Conservation (phyloP, 2,888 invertebrate species). For the Pyralis farinalis region DNA sequence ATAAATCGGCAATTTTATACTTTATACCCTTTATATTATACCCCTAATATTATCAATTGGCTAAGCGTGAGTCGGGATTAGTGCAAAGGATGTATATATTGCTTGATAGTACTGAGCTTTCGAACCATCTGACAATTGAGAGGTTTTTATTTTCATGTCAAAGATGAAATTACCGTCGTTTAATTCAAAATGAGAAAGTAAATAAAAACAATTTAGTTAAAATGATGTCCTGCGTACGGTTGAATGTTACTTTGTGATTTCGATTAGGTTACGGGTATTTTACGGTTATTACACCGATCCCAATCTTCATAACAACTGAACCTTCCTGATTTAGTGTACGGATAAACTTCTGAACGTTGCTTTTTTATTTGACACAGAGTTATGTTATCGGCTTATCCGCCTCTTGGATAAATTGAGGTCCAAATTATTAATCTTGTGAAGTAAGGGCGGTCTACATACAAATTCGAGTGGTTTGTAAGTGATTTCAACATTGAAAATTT, state of each 20-base stretch:
- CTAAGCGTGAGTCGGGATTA: too few species aligned
- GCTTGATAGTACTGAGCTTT: too few species aligned
- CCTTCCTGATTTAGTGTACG: conserved; percentile 36
- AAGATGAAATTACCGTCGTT: too few species aligned
- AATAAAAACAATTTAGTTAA: conserved; percentile 24
- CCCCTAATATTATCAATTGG: too few species aligned
- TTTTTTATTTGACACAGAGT: conserved; percentile 27
- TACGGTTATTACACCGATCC: conserved; percentile 43
- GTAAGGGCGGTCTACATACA: conserved; percentile 1
- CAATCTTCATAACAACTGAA: conserved; percentile 45
- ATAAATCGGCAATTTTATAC: too few species aligned
- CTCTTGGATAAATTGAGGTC: conserved; percentile 13
- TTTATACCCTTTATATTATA: too few species aligned
- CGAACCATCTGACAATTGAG: too few species aligned
- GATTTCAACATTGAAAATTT: too few species aligned
- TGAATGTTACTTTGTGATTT: conserved; percentile 29
- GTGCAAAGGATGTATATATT: too few species aligned
- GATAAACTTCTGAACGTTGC: conserved; percentile 26
- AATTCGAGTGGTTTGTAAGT: background rate
- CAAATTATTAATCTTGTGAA: background rate
- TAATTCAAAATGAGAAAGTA: too few species aligned
- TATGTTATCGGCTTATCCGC: conserved; percentile 19
- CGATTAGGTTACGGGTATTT: conserved; percentile 33
- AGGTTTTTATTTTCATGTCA: too few species aligned
- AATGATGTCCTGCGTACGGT: conserved; percentile 32